phyloP scores from a whole-genome alignment of 2,113 vertebrate species.

The Lethenteron reissneri region DNA sequence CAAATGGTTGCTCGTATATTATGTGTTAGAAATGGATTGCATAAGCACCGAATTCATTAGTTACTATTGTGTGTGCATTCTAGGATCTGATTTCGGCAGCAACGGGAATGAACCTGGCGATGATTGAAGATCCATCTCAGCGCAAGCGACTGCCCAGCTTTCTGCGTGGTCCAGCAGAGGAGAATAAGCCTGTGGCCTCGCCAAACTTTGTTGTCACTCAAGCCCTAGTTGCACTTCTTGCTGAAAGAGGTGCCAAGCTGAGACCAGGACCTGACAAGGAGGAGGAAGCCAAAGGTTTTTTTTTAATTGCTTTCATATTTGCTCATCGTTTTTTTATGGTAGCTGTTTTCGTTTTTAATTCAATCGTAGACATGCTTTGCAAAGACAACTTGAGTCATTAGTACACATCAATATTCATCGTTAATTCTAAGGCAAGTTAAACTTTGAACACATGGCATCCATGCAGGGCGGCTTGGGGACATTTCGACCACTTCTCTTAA shows the following conservation, averaged over 20 bases:
- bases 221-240: slow-evolving; percentile 72
- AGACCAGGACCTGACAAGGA: slow-evolving; percentile 66
- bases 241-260: slow-evolving; percentile 74
- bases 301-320: neutral
- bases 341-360: neutral
- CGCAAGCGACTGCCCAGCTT: slow-evolving; percentile 88
- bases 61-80: slow-evolving; percentile 13
- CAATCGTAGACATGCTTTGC: neutral
- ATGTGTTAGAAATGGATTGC: too few species aligned
- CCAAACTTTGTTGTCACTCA: slow-evolving; percentile 96
- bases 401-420: too few species aligned
- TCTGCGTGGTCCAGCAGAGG: slow-evolving; percentile 69
- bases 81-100: slow-evolving; percentile 94
- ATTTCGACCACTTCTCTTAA: too few species aligned
- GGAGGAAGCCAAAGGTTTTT: slow-evolving; percentile 20
- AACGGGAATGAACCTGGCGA: slow-evolving; percentile 83
- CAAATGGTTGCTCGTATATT: too few species aligned
- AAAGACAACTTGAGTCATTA: neutral
- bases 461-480: too few species aligned
- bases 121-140: slow-evolving; percentile 81
- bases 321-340: neutral
- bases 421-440: too few species aligned
- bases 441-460: too few species aligned
- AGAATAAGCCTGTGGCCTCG: slow-evolving; percentile 83
- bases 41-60: neutral